Base-by-base conservation (phyloP, 2,888 invertebrate genomes). In the Lasioglossum morio region DNA sequence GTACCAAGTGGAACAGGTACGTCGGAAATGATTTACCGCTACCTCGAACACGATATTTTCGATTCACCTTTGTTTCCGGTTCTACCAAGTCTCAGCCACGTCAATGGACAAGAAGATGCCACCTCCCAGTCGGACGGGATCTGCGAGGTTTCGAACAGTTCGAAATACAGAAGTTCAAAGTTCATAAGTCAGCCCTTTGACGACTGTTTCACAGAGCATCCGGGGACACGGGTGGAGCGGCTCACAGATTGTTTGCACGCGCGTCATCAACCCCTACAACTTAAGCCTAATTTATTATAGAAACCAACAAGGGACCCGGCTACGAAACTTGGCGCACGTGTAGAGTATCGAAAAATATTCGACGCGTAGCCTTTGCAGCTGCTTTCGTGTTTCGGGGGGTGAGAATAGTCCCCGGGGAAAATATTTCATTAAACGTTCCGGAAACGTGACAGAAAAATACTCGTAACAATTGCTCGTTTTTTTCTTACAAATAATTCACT, bases 211-310 rank as follows among this genome's bases (percentile, higher is more conserved):
- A 3, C 16, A 63, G 16, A 30, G 30, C 16, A 63, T 30, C n/a
- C 12, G n/a, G 12, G n/a, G 57, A 12, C n/a, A 57, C 57, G n/a
- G 53, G 53, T 53, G 53, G 23, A 53, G 23, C 57, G 12, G n/a
- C 57, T 57, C 30, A 30, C 7, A 63, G 63, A 63, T 63, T 63
- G 63, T 63, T 63, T 63, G 63, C 63, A 40, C 27, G 57, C 40
- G 57, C 16, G 34, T 19, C 72, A 48, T 19, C 72, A 48, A 72
- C 72, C 72, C 46, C 72, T 12, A 34, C 19, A 46, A 30, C 46
- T 72, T 5, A 19, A 46, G 48, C 72, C 63, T 63, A 63, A 63
- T 57, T n/a, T 57, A 57, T 63, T 63, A 63, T 63, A 63, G 30
- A 63, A 63, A 63, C 63, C 63, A 63, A 63, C 63, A 19, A 63